phyloP scores from a whole-genome alignment of 1,140 invertebrate genomes.

The Triops longicaudatus region DNA sequence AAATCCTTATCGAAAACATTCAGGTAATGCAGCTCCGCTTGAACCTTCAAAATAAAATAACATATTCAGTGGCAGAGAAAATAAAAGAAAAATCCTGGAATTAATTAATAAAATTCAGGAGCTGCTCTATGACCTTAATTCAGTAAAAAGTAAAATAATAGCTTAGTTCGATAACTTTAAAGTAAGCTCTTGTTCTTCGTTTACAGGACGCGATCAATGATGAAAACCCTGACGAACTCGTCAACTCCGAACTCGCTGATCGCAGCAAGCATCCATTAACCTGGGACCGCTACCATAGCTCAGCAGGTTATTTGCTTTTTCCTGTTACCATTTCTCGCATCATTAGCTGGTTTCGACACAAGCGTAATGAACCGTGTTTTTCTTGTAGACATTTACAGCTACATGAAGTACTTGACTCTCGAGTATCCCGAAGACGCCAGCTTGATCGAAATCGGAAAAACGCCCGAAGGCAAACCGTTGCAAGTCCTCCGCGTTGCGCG shows the following conservation, averaged over 20 bases:
- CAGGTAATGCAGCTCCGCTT: conserved; percentile 43
- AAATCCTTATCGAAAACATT: conserved; percentile 60
- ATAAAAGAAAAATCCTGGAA: too few species aligned
- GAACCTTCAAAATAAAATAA: too few species aligned
- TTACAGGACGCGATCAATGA: conserved; percentile 61
- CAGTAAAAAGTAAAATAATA: too few species aligned
- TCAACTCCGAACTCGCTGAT: conserved; percentile 41
- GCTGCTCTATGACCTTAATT: too few species aligned
- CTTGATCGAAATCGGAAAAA: conserved; percentile 62
- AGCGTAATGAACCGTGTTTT: conserved; percentile 43
- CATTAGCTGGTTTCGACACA: neutral
- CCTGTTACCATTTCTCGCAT: neutral
- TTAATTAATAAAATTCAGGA: too few species aligned
- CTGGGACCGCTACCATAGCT: conserved; percentile 37
- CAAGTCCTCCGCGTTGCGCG: conserved; percentile 54
- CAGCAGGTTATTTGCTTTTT: neutral
- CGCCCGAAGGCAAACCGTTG: conserved; percentile 61
- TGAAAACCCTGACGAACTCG: conserved; percentile 58
- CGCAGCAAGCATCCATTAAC: conserved; percentile 34
- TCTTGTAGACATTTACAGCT: conserved; percentile 45
- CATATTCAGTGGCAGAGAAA: too few species aligned
- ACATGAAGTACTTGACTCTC: conserved; percentile 60
- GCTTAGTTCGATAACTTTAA: too few species aligned
- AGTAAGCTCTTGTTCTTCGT: neutral
- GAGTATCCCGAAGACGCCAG: conserved; percentile 59